Percentiles rank a stretch among this genome's conserved stretches.
Conservation (phyloP, 37 sponge, comb jelly and placozoan species). For the Hormiphora californensis region DNA sequence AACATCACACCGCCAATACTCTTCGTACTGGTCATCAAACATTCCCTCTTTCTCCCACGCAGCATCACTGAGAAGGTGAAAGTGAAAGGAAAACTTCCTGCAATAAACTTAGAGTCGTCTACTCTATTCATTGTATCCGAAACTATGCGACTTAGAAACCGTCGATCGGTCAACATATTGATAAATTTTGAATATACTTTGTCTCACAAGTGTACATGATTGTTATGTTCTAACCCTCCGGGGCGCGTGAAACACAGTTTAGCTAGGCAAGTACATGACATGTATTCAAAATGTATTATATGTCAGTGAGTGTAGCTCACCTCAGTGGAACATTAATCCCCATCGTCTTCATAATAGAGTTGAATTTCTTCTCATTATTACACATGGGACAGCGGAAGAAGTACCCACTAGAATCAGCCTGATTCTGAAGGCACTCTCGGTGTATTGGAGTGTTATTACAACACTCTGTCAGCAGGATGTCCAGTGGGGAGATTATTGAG, state of each 20-base stretch:
- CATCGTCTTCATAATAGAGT: conserved; percentile 36
- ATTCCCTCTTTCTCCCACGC: conserved; percentile 47
- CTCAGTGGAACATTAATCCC: conserved; percentile 33
- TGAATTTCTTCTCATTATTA: conserved; percentile 52
- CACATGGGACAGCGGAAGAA: conserved; percentile 52
- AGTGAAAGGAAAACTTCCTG: too few species aligned
- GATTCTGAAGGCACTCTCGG: conserved; percentile 29
- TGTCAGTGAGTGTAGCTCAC: neutral
- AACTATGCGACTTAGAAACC: too few species aligned
- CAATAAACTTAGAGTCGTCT: too few species aligned
- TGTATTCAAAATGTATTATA: neutral
- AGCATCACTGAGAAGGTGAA: conserved; percentile 34
- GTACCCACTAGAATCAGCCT: conserved; percentile 47
- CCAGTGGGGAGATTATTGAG: neutral
- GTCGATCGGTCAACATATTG: too few species aligned
- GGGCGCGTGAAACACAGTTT: too few species aligned
- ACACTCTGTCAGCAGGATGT: neutral
- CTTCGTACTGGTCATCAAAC: conserved; percentile 33
- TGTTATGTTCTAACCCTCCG: too few species aligned
- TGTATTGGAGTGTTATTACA: conserved; percentile 42
- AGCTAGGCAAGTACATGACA: too few species aligned
- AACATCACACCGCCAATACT: conserved; percentile 43
- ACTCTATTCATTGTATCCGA: too few species aligned
- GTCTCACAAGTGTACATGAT: too few species aligned
- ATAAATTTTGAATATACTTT: too few species aligned